These are phyloP conservation scores for Clamator glandarius DNA, from an alignment of 2,797 vertebrate species.

Conservation along the genomic window DNA sequence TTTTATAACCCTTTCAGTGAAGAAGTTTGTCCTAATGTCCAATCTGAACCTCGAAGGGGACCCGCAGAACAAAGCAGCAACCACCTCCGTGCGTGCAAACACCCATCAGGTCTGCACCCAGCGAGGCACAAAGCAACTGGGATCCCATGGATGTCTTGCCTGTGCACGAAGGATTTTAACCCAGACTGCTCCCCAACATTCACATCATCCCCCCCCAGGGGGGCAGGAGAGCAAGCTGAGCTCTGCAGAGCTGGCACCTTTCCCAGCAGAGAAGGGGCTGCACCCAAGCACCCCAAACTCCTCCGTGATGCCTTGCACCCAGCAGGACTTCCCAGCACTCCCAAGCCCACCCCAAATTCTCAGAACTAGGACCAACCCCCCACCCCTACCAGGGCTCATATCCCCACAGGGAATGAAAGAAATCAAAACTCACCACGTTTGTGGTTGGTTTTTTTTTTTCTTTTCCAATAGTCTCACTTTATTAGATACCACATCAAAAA, in stretches of 20 bases:
- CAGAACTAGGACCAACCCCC: neutral
- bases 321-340: rapidly evolving
- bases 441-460: neutral
- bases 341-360: neutral
- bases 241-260: neutral
- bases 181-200: neutral
- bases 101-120: rapidly evolving
- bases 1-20: no score
- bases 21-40: no score
- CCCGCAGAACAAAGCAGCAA: rapidly evolving
- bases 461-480: slow-evolving; percentile 77
- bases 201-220: rapidly evolving
- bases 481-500: slow-evolving; percentile 78
- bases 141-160: rapidly evolving
- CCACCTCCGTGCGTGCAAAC: rapidly evolving
- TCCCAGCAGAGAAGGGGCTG: neutral
- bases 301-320: neutral
- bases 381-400: rapidly evolving
- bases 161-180: neutral
- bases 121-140: rapidly evolving
- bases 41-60: neutral
- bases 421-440: rapidly evolving
- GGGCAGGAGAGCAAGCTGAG: rapidly evolving
- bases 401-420: neutral
- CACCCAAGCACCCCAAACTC: neutral